Evolutionary conservation across 2,113 vertebrate genomes (phyloP).

Genomic region (Malurus cyaneus): DNA sequence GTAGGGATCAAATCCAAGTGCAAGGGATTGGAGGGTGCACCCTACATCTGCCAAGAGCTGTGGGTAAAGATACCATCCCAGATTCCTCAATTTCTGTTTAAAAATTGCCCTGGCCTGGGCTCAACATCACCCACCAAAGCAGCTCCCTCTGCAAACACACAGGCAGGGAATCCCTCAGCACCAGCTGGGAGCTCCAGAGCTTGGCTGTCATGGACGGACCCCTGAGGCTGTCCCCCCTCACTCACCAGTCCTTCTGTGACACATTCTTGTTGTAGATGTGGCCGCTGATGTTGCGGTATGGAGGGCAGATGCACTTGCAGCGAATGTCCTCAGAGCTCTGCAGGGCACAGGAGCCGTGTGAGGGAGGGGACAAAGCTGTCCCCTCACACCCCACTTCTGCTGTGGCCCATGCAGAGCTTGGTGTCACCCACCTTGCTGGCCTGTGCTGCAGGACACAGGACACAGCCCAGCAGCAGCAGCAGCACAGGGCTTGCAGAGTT

Average conservation of each 20-base stretch:
- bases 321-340: conserved; percentile 92
- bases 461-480: conserved; percentile 52
- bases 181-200: not conserved
- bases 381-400: not conserved
- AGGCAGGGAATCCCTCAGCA: not conserved
- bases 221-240: not conserved
- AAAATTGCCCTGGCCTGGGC: not conserved
- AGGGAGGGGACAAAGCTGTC: not conserved
- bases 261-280: conserved; percentile 94
- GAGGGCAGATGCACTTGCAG: conserved; percentile 95
- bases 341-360: not conserved
- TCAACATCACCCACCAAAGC: not conserved
- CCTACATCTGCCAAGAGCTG: not conserved
- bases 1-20: not conserved
- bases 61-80: not conserved
- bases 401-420: rapidly evolving
- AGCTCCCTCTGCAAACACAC: not conserved
- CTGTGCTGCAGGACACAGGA: conserved; percentile 54
- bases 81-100: not conserved
- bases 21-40: not conserved
- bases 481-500: conserved; percentile 18
- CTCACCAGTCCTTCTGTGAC: conserved; percentile 95
- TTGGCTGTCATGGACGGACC: rapidly evolving
- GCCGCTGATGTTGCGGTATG: conserved; percentile 89
- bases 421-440: conserved; percentile 71